Evolutionary conservation across 2,113 vertebrate species (phyloP).

Genomic region (Amphiprion ocellaris): DNA sequence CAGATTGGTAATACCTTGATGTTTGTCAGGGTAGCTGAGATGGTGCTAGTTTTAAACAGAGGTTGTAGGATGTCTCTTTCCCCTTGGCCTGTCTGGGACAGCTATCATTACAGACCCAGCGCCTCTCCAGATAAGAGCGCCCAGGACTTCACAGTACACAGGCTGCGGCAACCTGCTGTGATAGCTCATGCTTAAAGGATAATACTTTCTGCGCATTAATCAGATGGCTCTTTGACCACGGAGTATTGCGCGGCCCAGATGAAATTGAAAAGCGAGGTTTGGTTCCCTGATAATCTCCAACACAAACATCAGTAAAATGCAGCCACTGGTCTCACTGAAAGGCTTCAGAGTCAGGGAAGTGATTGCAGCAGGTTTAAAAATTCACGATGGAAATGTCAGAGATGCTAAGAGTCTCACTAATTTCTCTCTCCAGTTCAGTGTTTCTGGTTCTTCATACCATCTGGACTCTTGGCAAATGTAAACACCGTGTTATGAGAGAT

Average conservation of each 20-base stretch:
- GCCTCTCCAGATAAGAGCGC: constrained; percentile 69
- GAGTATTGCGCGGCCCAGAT: constrained; percentile 39
- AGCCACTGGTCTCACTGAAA: constrained; percentile 14
- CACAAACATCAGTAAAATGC: constrained; percentile 34
- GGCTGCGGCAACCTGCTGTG: constrained; percentile 46
- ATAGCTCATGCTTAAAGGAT: constrained; percentile 64
- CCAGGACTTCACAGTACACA: constrained; percentile 50
- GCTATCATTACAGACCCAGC: constrained; percentile 67
- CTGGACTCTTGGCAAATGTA: constrained; percentile 40
- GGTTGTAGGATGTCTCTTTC: constrained; percentile 45
- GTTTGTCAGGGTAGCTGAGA: constrained; percentile 25
- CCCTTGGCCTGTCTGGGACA: constrained; percentile 68
- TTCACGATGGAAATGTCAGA: constrained; percentile 3
- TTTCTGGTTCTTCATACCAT: constrained; percentile 30
- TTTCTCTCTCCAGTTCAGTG: constrained; percentile 2
- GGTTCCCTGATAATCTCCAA: constrained; percentile 45
- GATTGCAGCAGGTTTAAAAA: constrained; percentile 25
- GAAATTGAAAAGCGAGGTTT: constrained; percentile 66
- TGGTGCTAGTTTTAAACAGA: constrained; percentile 33
- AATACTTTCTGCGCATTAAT: constrained; percentile 71
- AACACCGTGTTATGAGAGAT: constrained; percentile 21
- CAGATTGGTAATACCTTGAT: constrained; percentile 40
- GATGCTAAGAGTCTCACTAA: constrained; percentile 11
- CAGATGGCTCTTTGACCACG: constrained; percentile 65
- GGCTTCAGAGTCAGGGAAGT: not conserved